These are phyloP conservation scores for Epinotia ramella DNA, from an alignment of 2,888 invertebrate species.

Conservation along the genomic window DNA sequence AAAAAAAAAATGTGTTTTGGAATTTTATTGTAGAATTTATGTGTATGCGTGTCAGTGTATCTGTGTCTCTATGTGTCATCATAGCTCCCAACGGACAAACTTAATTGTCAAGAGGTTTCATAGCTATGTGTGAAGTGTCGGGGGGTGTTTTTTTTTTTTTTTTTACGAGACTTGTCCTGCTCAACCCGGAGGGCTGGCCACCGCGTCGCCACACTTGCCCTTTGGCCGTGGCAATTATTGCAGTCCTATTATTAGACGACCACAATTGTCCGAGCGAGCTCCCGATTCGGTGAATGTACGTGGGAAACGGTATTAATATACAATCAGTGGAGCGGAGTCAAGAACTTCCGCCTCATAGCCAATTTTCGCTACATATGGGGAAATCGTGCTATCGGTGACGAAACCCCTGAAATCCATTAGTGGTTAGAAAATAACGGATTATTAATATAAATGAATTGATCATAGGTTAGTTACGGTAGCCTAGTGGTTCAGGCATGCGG, in stretches of 20 bases:
- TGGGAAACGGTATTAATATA: slow-evolving; percentile 15
- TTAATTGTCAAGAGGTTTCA: too few species aligned
- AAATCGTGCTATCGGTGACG: neutral
- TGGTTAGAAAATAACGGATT: too few species aligned
- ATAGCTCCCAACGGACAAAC: too few species aligned
- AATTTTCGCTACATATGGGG: neutral
- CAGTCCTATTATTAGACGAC: slow-evolving; percentile 47
- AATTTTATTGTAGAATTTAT: too few species aligned
- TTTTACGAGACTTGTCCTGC: slow-evolving; percentile 4
- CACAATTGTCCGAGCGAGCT: slow-evolving; percentile 64
- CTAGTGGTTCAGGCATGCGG: too few species aligned
- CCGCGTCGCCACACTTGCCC: slow-evolving; percentile 71
- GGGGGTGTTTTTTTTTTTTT: neutral
- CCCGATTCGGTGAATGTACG: slow-evolving; percentile 38
- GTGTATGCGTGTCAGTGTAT: too few species aligned
- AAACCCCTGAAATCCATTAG: too few species aligned
- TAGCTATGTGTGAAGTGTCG: too few species aligned
- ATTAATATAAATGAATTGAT: too few species aligned
- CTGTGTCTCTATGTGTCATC: too few species aligned
- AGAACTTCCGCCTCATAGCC: neutral
- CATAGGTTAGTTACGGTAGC: too few species aligned
- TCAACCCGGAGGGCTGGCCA: slow-evolving; percentile 8
- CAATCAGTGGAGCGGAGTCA: neutral
- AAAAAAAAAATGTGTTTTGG: too few species aligned
- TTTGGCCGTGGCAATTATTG: slow-evolving; percentile 71